Evolutionary conservation across 2,113 vertebrate genomes (phyloP).

Genomic region (Halichoerus grypus): DNA sequence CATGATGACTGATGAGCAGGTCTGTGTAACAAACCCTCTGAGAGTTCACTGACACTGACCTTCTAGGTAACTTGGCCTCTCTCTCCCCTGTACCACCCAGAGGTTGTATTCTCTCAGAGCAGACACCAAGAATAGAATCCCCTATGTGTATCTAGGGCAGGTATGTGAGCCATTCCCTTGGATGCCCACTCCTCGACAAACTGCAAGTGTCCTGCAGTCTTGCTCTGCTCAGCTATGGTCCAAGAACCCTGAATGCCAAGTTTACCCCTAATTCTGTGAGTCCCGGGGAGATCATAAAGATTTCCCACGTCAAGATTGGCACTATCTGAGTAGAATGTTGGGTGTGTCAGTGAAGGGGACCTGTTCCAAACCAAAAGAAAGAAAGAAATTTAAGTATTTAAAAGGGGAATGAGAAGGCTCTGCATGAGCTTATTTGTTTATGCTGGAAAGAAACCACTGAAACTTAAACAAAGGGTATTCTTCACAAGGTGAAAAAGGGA

Average conservation of each 20-base stretch:
- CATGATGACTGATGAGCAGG: background rate
- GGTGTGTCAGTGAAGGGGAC: background rate
- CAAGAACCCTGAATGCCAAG: background rate
- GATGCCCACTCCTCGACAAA: background rate
- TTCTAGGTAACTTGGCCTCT: background rate
- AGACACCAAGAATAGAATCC: background rate
- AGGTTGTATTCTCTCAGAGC: background rate
- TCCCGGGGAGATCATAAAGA: background rate
- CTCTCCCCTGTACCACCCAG: background rate
- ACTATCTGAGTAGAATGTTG: background rate
- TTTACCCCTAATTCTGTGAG: background rate
- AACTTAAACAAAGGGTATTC: conserved; percentile 10
- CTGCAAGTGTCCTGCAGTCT: background rate
- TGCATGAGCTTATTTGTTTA: background rate
- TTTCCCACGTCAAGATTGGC: background rate
- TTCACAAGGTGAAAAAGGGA: background rate
- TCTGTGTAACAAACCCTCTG: background rate
- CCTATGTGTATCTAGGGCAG: background rate
- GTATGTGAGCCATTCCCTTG: background rate
- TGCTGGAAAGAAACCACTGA: background rate
- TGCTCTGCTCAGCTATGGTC: background rate
- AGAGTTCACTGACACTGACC: background rate
- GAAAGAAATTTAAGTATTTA: background rate
- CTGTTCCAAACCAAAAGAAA: conserved; percentile 49
- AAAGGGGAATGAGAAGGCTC: background rate